A percentile compares a stretch with the other conserved stretches of the same genome.
Conservation (phyloP, 1,140 invertebrate species). For the Drosophila lacteicornis region DNA sequence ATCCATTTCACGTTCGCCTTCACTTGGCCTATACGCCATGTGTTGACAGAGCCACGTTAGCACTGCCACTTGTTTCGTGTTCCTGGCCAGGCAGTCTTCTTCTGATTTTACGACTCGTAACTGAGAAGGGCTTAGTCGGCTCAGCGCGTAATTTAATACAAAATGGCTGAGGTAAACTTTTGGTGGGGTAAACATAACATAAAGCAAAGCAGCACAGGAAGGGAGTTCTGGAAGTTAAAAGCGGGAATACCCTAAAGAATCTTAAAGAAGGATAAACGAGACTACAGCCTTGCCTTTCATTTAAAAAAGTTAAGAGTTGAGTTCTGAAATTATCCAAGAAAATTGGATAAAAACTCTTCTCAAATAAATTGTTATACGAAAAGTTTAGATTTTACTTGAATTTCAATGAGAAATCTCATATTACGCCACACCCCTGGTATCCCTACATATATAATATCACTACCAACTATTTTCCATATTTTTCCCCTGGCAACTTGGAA, state of each 20-base stretch:
- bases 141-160: slow-evolving; percentile 79
- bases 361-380: not conserved
- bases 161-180: slow-evolving; percentile 41
- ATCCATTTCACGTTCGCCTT: slow-evolving; percentile 44
- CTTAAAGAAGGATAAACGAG: not conserved
- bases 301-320: not conserved
- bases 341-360: not conserved
- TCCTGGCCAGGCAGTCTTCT: slow-evolving; percentile 4
- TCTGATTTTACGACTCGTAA: slow-evolving; percentile 64
- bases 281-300: too few relatives aligned
- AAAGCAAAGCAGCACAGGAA: slow-evolving; percentile 8
- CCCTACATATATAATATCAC: too few relatives aligned
- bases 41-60: slow-evolving; percentile 59
- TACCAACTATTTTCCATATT: slow-evolving; percentile 1
- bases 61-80: slow-evolving; percentile 16
- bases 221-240: not conserved
- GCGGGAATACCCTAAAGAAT: not conserved
- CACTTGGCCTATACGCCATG: slow-evolving; percentile 27
- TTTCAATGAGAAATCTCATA: not conserved
- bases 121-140: slow-evolving; percentile 72
- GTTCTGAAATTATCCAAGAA: too few relatives aligned
- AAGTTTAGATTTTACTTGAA: not conserved
- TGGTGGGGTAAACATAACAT: slow-evolving; percentile 6
- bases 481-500: slow-evolving; percentile 9
- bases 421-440: not conserved